Base-by-base conservation (phyloP, 1,140 invertebrate genomes). In the Zelostemma sp. region DNA sequence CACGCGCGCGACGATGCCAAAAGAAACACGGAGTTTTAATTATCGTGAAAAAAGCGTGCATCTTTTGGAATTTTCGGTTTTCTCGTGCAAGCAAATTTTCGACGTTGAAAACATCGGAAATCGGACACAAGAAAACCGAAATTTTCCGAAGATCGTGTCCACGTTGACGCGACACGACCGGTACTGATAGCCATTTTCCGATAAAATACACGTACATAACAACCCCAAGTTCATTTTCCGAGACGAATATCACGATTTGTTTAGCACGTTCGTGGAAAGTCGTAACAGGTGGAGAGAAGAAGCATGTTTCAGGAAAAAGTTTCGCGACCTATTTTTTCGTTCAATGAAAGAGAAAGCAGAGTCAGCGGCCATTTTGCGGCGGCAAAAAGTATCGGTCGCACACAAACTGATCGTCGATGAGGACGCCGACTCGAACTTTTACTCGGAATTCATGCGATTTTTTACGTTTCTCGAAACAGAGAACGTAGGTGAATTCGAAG, bases 251-350 rank as follows among this genome's bases (percentile, higher is more conserved):
- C 35, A 4, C 9, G 9, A 38, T 11, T 3, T 4, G 9, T 9
- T 38, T 11, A 12, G 1, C 35, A 4, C 35, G 11, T 1, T 11
- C 14, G 35, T 38, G 35, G 35, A 4, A n/a, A n/a, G n/a, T n/a
- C n/a, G n/a, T n/a, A n/a, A n/a, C n/a, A 11, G 9, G 14, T 11
- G 9, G 1, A n/a, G 9, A 2, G 2, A 11, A 3, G 14, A 38
- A 38, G 9, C 9, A 11, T 12, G 9, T 2, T 1, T 3, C 14
- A 38, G 14, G 11, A 12, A 38, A 38, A 38, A 12, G 14, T 12
- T 11, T 11, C 35, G 9, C 35, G 35, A 38, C 35, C 35, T 38
- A 38, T 38, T 38, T 38, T 38, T 38, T 38, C n/a, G 35, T 38
- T 4, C 35, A 11, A 3, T 38, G 35, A 38, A 38, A 38, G 35